Base-by-base conservation (phyloP, 2,113 vertebrate species). In the Plecturocebus donacophilus region DNA sequence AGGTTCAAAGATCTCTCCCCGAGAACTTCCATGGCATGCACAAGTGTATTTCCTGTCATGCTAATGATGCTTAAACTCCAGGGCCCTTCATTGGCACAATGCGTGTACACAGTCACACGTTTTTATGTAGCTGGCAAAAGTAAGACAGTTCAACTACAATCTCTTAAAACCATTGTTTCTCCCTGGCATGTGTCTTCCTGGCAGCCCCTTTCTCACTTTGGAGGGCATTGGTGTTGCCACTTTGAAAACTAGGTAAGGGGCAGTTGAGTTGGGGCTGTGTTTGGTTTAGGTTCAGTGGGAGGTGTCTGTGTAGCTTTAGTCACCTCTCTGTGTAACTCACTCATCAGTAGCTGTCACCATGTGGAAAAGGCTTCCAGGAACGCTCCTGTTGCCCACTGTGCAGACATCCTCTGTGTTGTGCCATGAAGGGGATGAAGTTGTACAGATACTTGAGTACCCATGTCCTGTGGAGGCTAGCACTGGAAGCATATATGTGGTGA, bases 251-350 rank as follows among this genome's bases (percentile, higher is more conserved):
- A n/a, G 32, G 56, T 70, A 79, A 87, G 56, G 11, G 42, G 21
- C 42, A 58, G 42, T 52, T 87, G 75, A 83, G 1, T 81, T 56
- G 19, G 8, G 30, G 5, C 1, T 52, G 17, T 73, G 38, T n/a
- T 70, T 45, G 85, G 32, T 91, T 45, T 40, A 30, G 32, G n/a
- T 52, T 96, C 71, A 92, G 81, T 16, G 19, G 38, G 66, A 75
- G 38, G 35, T 42, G 54, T 54, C 84, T 38, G 25, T 3, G 27
- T 49, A 25, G 16, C 27, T 40, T 32, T 47, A 68, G 38, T 66
- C 0, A 27, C 12, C 7, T 90, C 3, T 73, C 52, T 71, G 6
- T 56, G 40, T 64, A 64, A 30, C 16, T 93, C 38, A 45, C 10
- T n/a, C 76, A 16, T 66, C 1, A 1, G 30, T 21, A 84, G 47